phyloP scores from a whole-genome alignment of 2,113 vertebrate species.

The Pangasianodon hypophthalmus region DNA sequence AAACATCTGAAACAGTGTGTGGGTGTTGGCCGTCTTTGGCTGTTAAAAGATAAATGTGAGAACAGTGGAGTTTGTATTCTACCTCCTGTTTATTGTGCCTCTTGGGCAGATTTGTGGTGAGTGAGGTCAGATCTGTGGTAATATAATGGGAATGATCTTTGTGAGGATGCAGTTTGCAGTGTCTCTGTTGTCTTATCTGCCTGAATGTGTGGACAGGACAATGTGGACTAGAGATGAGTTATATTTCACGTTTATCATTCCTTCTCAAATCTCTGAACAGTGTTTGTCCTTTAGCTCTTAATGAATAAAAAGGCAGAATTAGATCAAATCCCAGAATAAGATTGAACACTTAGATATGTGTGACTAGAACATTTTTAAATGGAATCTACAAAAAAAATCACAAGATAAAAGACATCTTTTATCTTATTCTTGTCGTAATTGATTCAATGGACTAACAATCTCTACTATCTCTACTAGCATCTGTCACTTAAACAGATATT shows the following conservation, averaged over 20 bases:
- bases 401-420: no score
- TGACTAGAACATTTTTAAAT: background rate
- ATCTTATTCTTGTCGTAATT: background rate
- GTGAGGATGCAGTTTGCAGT: background rate
- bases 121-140: slow-evolving; percentile 10
- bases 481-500: no score
- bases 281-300: background rate
- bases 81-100: background rate
- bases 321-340: background rate
- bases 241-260: background rate
- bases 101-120: background rate
- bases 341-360: background rate
- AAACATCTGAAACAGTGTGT: slow-evolving; percentile 1
- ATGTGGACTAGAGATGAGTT: background rate
- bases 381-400: background rate
- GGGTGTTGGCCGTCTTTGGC: background rate
- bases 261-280: background rate
- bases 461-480: no score
- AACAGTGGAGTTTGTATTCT: slow-evolving; percentile 9
- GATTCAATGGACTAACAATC: background rate
- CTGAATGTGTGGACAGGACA: background rate
- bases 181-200: background rate
- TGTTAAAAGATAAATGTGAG: slow-evolving; percentile 16
- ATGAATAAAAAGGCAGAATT: background rate
- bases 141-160: background rate